Evolutionary conservation across 1,140 invertebrate species (phyloP).

Genomic region (Achatina immaculata): DNA sequence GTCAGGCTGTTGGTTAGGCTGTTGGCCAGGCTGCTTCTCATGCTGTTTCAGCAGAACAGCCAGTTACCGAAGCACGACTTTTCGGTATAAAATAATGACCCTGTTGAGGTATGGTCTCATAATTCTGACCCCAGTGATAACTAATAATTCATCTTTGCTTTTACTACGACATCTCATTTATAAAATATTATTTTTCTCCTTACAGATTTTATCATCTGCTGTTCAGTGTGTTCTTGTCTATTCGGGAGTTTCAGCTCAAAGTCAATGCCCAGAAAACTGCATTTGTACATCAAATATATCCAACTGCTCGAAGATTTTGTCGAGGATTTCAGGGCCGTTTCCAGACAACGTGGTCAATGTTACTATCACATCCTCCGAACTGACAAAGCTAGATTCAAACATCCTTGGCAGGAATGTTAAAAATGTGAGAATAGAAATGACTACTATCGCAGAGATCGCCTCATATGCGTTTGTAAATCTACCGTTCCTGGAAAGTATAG

Average conservation of each 20-base stretch:
- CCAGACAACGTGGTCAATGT: background rate
- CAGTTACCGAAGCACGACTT: too few species aligned
- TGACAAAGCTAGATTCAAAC: background rate
- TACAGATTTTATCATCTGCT: background rate
- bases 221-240: background rate
- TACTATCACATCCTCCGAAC: background rate
- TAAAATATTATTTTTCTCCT: background rate
- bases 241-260: background rate
- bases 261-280: background rate
- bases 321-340: background rate
- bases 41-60: too few species aligned
- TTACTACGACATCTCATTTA: too few species aligned
- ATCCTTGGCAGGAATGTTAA: background rate
- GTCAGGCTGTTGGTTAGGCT: too few species aligned
- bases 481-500: background rate
- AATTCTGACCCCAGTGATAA: too few species aligned
- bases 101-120: too few species aligned
- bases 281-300: background rate
- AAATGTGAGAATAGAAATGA: background rate
- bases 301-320: background rate
- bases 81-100: too few species aligned
- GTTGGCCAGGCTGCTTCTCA: too few species aligned
- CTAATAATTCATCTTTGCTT: too few species aligned
- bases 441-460: background rate
- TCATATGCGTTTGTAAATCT: background rate